phyloP scores from a whole-genome alignment of 2,888 invertebrate species.

The Melieria picta region DNA sequence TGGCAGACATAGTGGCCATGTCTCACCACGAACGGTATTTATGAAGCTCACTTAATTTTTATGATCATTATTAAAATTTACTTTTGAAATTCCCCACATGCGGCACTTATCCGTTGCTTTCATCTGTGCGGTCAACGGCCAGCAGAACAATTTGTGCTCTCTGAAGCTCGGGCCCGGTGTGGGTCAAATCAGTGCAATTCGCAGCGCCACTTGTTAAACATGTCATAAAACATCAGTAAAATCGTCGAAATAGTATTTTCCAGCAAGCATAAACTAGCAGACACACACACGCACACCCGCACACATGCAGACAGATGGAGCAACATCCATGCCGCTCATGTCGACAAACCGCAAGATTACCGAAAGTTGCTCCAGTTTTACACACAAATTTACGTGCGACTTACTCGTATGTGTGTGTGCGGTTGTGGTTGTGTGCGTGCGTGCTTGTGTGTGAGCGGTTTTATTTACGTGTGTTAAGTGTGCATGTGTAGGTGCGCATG shows the following conservation, averaged over 20 bases:
- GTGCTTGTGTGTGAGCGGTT: background rate
- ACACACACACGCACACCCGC: background rate
- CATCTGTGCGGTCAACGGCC: too few species aligned
- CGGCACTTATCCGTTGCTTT: too few species aligned
- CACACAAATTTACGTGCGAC: background rate
- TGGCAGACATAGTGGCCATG: too few species aligned
- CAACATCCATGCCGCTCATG: background rate
- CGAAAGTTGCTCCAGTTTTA: background rate
- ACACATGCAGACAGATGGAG: background rate
- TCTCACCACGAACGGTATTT: too few species aligned
- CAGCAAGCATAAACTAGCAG: background rate
- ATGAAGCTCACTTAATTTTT: too few species aligned
- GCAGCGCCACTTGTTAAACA: background rate
- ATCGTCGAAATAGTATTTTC: background rate
- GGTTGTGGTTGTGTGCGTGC: background rate
- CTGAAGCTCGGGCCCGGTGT: background rate
- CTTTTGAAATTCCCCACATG: too few species aligned
- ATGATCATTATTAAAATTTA: too few species aligned
- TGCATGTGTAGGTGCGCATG: background rate
- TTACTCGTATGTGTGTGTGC: background rate
- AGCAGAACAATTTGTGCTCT: background rate
- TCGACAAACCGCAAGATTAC: too few species aligned
- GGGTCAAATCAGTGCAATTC: background rate
- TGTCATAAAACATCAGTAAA: background rate
- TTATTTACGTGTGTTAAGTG: too few species aligned